These are phyloP conservation scores for Smittia aterrima DNA, from an alignment of 2,888 invertebrate genomes.

Conservation along the genomic window DNA sequence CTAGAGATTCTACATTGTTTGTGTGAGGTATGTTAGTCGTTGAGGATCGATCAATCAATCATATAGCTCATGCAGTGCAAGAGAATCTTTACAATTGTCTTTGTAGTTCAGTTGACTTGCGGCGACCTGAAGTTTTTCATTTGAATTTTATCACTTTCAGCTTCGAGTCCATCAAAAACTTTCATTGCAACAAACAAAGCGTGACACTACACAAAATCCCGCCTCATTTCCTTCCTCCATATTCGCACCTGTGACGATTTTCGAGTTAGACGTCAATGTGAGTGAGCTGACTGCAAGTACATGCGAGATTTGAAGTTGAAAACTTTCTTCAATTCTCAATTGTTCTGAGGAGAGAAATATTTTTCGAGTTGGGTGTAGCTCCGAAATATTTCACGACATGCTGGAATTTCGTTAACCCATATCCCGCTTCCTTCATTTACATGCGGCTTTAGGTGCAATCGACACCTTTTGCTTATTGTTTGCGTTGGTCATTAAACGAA, in stretches of 20 bases:
- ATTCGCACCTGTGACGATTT: conserved; percentile 29
- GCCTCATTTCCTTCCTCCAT: background rate
- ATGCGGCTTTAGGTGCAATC: background rate
- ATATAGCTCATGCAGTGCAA: background rate
- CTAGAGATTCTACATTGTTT: background rate
- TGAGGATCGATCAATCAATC: background rate
- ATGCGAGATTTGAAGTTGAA: conserved; percentile 9
- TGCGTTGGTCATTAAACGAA: background rate
- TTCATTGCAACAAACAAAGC: too few species aligned
- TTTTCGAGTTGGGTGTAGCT: conserved; percentile 18
- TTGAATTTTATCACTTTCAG: too few species aligned
- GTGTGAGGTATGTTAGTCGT: conserved; percentile 3
- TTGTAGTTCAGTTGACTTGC: too few species aligned
- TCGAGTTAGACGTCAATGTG: background rate
- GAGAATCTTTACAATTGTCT: too few species aligned
- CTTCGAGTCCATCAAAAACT: too few species aligned
- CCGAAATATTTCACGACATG: conserved; percentile 10
- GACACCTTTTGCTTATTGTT: background rate
- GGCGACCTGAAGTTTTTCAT: too few species aligned
- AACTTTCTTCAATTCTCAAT: conserved; percentile 37
- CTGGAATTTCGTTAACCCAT: conserved; percentile 41
- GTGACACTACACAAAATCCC: too few species aligned
- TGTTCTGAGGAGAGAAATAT: conserved; percentile 33
- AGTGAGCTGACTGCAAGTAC: conserved; percentile 18
- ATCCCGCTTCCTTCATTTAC: conserved; percentile 11